A percentile compares a stretch with the other conserved stretches of the same genome.
Conservation (phyloP, 2,113 vertebrate species). For the Todiramphus saurophagus region DNA sequence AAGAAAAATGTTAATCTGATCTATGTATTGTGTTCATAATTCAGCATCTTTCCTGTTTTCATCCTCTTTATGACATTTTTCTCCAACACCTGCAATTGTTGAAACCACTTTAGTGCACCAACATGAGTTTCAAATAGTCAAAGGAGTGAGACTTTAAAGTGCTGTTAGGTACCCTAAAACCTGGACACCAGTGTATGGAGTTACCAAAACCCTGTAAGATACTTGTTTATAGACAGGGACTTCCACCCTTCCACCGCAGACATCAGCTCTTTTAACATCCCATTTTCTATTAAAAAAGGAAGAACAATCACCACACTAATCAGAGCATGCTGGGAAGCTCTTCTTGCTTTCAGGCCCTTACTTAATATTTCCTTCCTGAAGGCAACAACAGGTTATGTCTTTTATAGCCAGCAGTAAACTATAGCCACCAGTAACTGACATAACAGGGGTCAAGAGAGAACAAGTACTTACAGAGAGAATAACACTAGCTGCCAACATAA, state of each 20-base stretch:
- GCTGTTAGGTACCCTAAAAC: neutral
- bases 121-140: neutral
- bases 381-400: neutral
- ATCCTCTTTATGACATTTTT: neutral
- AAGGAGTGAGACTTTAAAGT: neutral
- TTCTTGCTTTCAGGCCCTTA: neutral
- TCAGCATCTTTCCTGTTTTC: neutral
- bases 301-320: neutral
- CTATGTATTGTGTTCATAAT: neutral
- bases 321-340: neutral
- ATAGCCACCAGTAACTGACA: neutral
- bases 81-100: neutral
- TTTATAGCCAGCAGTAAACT: neutral
- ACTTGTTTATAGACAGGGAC: neutral
- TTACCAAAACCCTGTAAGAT: neutral
- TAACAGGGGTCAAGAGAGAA: neutral
- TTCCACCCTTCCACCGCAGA: neutral
- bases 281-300: neutral
- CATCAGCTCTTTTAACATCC: neutral
- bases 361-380: conserved; percentile 37
- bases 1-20: neutral
- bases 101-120: neutral
- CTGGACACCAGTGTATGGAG: neutral
- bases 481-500: neutral
- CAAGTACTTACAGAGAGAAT: neutral